phyloP scores from a whole-genome alignment of 2,797 vertebrate genomes.

The Helicolenus hilgendorfi region DNA sequence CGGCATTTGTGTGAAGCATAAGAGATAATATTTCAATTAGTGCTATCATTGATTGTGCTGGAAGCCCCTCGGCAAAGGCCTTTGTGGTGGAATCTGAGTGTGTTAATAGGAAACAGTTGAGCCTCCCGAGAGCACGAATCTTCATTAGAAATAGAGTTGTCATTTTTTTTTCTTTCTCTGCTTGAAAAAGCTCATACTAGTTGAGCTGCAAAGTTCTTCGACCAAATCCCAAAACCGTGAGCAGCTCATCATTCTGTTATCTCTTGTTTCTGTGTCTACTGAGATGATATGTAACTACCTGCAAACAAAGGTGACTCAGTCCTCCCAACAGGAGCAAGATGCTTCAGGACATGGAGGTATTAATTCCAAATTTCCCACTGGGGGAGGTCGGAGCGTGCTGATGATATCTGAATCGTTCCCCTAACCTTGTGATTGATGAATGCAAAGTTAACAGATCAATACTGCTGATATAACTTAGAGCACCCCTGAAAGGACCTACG shows the following conservation, averaged over 20 bases:
- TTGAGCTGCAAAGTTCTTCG: not conserved
- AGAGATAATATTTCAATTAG: constrained; percentile 87
- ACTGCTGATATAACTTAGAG: constrained; percentile 35
- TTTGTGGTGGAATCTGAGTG: constrained; percentile 59
- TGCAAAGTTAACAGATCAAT: constrained; percentile 51
- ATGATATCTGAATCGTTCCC: constrained; percentile 37
- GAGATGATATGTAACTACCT: not conserved
- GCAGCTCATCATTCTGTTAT: not conserved
- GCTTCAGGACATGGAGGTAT: not conserved
- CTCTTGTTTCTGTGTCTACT: not conserved
- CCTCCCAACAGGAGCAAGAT: not conserved
- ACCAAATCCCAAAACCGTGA: not conserved
- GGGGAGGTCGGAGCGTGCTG: not conserved
- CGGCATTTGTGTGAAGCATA: constrained; percentile 55
- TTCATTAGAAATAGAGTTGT: constrained; percentile 32
- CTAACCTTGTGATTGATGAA: constrained; percentile 55
- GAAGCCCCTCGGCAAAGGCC: constrained; percentile 52
- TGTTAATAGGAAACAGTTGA: constrained; percentile 28
- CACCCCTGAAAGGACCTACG: constrained; percentile 7
- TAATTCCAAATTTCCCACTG: constrained; percentile 20
- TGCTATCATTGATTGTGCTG: constrained; percentile 70
- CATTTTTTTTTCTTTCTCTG: not conserved
- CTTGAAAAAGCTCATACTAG: not conserved
- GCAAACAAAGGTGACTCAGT: constrained; percentile 11
- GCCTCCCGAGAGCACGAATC: constrained; percentile 29